Evolutionary conservation across 2,113 vertebrate genomes (phyloP), one percentile per base, ranked within the genome.

Genomic region (Percopsis transmontana): DNA sequence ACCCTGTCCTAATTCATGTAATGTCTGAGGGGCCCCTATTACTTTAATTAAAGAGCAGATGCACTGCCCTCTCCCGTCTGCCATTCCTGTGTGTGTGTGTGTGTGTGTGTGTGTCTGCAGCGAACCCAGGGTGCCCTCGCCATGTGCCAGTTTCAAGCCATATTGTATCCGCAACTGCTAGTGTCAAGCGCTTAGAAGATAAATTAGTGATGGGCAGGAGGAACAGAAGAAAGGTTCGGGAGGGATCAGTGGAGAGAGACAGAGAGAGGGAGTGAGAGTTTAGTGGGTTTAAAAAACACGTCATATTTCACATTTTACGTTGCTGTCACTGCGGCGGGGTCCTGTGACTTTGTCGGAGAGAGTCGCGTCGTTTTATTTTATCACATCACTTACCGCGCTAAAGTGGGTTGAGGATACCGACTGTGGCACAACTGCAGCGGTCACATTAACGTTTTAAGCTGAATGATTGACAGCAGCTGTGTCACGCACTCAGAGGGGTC

Each of bases 21-120:
- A 47, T 74, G 70, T 82, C 82, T 72, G 70, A 70, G 81, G 70
- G 64, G 70, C 72, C 81, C 74, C 76, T 68, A 66, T 75, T 66
- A 71, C 78, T 85, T 88, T 89, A 87, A 87, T 88, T 88, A 87
- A 80, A 74, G 66, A 83, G 77, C 84, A 88, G 86, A 87, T 89
- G 81, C 79, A 81, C 84, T 67, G 44, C 68, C 79, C 63, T 66
- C 62, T 72, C 74, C 75, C 77, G 77, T 84, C 85, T 86, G 82
- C 77, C 68, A 27, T 66, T 50, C 51, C 23, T 20, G 56, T 58
- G 33, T 41, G n/a, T 58, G 38, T 41, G 38, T 40, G 56, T 10
- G 38, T 39, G 55, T 20, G 56, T 58, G 56, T 41, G 38, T 53
- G 51, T 53, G 51, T 53, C 19, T 14, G 20, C 16, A 59, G 74